A percentile compares a stretch with the other conserved stretches of the same genome.
These are phyloP conservation scores for Euzophera pinguis DNA, from an alignment of 2,888 invertebrate species.

Conservation along the genomic window DNA sequence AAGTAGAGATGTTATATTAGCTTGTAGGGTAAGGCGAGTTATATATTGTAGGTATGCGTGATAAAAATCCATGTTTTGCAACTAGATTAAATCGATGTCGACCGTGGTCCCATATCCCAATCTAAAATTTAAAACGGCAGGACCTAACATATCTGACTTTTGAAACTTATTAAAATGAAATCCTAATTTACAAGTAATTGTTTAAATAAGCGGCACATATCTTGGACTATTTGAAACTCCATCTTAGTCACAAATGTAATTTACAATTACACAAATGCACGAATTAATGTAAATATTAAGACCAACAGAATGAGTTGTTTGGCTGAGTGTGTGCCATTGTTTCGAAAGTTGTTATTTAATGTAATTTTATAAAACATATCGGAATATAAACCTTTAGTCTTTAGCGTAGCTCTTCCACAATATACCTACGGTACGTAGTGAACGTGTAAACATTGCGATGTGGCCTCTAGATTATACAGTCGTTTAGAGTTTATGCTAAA, in stretches of 20 bases:
- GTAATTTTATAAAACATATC: constrained; percentile 73
- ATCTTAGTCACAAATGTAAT: constrained; percentile 3
- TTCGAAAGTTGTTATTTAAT: constrained; percentile 63
- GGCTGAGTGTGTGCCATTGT: constrained; percentile 71
- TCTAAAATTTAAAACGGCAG: not conserved
- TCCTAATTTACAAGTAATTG: not conserved
- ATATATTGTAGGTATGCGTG: constrained; percentile 24
- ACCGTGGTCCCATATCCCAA: not conserved
- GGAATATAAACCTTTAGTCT: constrained; percentile 74
- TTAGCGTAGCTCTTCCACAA: constrained; percentile 76
- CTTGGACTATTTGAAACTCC: constrained; percentile 2
- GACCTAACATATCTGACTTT: not conserved
- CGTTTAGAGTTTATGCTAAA: not conserved
- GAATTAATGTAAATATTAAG: constrained; percentile 10
- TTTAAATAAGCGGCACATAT: not conserved
- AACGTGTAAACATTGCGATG: constrained; percentile 42
- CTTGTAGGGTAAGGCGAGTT: constrained; percentile 43
- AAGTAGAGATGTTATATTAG: constrained; percentile 66
- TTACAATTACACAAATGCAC: not conserved
- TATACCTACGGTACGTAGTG: constrained; percentile 53
- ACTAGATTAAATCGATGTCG: constrained; percentile 1
- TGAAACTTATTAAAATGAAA: not conserved
- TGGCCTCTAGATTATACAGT: not conserved
- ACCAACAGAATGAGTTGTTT: constrained; percentile 29
- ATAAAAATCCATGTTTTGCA: constrained; percentile 13